phyloP scores from a whole-genome alignment of 2,888 invertebrate species.

The Petrolisthes cinctipes region DNA sequence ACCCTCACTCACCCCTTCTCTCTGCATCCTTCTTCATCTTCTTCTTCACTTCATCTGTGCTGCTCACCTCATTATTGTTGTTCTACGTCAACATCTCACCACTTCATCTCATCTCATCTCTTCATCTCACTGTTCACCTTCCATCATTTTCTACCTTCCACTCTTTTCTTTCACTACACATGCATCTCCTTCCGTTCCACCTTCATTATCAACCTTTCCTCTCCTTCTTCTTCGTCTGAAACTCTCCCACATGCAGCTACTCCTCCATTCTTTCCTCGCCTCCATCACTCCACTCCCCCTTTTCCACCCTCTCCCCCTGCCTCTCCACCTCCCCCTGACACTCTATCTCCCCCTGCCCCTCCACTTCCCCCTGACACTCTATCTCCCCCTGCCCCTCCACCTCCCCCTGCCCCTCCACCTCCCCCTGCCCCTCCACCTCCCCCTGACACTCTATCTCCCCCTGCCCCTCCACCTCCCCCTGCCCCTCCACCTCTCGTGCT shows the following conservation, averaged over 20 bases:
- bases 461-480: neutral
- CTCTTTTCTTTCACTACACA: too few relatives aligned
- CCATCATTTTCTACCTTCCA: too few relatives aligned
- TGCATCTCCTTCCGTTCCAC: too few relatives aligned
- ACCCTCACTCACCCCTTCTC: neutral
- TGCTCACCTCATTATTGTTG: neutral
- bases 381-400: neutral
- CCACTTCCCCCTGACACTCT: neutral
- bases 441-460: neutral
- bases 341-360: neutral
- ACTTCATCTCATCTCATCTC: too few relatives aligned
- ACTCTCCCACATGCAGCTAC: neutral
- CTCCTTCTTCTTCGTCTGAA: neutral
- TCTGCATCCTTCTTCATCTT: neutral
- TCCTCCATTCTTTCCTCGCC: neutral
- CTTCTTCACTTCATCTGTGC: neutral
- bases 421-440: neutral
- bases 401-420: neutral
- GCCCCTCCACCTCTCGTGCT: neutral
- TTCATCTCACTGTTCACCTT: too few relatives aligned
- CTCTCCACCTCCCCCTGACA: neutral
- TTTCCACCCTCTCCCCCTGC: neutral
- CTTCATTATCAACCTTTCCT: neutral
- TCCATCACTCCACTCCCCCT: neutral
- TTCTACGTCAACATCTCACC: too few relatives aligned